Evolutionary conservation across 2,888 invertebrate species (phyloP).

Genomic region (Tortrix viridana): DNA sequence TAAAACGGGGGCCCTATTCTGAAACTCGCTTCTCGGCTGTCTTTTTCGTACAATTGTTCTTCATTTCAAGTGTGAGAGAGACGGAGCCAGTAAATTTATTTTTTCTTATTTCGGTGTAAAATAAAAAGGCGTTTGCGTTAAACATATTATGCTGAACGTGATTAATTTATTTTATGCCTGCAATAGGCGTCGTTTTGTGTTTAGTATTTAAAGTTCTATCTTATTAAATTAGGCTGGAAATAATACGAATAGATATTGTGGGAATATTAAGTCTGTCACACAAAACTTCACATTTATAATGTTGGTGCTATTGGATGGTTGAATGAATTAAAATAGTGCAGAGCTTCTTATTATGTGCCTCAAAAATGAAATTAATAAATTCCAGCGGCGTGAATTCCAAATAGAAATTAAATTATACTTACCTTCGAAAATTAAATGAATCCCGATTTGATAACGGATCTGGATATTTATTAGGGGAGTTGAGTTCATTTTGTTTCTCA

Average conservation of each 20-base stretch:
- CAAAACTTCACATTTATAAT: too few relatives aligned
- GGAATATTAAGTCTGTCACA: too few relatives aligned
- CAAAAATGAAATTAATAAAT: neutral
- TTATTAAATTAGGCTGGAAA: too few relatives aligned
- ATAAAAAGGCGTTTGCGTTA: slow-evolving; percentile 1
- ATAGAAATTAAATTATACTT: slow-evolving; percentile 1
- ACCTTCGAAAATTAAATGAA: neutral
- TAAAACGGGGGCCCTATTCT: neutral
- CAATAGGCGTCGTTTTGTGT: neutral
- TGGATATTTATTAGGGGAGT: neutral
- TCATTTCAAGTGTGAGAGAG: neutral
- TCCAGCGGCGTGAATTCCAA: neutral
- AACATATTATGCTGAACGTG: slow-evolving; percentile 1
- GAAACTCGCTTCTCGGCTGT: neutral
- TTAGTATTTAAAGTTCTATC: neutral
- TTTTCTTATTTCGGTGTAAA: neutral
- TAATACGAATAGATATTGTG: too few relatives aligned
- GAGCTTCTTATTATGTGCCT: too few relatives aligned
- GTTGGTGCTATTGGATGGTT: too few relatives aligned
- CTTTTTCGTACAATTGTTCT: neutral
- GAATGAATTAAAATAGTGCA: too few relatives aligned
- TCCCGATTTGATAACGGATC: neutral
- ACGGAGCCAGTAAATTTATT: neutral
- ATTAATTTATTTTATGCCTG: neutral
- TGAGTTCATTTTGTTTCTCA: neutral